Base-by-base conservation (phyloP, 2,797 vertebrate species). In the Adrianichthys oophorus region DNA sequence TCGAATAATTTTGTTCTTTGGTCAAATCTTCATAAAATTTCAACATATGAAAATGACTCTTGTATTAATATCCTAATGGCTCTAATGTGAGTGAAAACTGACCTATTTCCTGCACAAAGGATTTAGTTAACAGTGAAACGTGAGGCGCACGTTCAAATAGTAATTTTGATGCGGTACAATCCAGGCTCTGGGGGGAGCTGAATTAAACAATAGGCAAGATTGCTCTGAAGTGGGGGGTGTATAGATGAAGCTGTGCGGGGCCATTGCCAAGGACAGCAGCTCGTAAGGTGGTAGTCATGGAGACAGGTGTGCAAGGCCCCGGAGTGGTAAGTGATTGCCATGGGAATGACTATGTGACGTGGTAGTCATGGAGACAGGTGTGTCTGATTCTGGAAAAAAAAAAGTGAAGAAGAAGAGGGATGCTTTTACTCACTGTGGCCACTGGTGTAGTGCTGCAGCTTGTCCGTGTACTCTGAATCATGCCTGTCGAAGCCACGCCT, bases 391-490 rank as follows among this genome's bases (percentile, higher is more conserved):
- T 49, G 54, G 23, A 16, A 54, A 69, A 62, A 15, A 42, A 44
- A 18, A 42, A 16, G n/a, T 23, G 21, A 55, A 44, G 49, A 41
- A 58, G 47, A 26, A 67, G 59, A 52, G 62, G 24, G 18, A 18
- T 32, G 68, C 60, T 76, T 37, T 83, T 95, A 99, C 97, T 83
- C 95, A 99, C 98, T 97, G 95, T 99, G 98, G 88, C 98, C 98
- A 1, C 97, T 99, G 91, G 97, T 98, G 84, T 99, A 99, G 85
- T 99, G 98, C 90, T 99, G 98, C 77, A 99, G 93, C 80, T 99
- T 99, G 93, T 99, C 97, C 0, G 98, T 99, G 92, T 99, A 99
- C 80, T 99, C 97, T 0, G 97, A 97, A 73, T 99, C 97, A 0
- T 95, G 92, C 42, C 97, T 91, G 74, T 98, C 97, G 41, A 98